These are phyloP conservation scores for Chloropsis hardwickii DNA, from an alignment of 2,113 vertebrate genomes.

Conservation along the genomic window DNA sequence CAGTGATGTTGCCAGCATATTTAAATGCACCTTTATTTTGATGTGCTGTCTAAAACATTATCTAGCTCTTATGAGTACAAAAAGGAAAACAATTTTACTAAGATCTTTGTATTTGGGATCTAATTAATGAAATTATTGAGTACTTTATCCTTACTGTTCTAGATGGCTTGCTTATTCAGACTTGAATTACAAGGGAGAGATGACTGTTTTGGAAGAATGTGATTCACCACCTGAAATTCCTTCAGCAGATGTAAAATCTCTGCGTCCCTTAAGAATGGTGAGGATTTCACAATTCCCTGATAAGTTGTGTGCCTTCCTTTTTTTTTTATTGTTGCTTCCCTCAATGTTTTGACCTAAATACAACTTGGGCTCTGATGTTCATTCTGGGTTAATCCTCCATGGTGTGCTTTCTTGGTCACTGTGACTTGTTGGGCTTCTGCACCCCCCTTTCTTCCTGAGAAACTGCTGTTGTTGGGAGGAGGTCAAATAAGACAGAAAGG, in stretches of 20 bases:
- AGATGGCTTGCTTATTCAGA: conserved; percentile 86
- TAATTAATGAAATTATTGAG: neutral
- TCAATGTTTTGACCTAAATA: neutral
- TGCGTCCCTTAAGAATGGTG: conserved; percentile 83
- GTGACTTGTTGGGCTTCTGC: neutral
- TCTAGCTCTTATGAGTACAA: neutral
- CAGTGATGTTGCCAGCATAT: neutral
- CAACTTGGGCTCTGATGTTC: neutral
- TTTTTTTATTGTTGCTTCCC: neutral
- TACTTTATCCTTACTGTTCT: conserved; percentile 23
- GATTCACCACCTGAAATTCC: conserved; percentile 63
- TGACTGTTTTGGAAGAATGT: conserved; percentile 75
- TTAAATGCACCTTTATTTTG: neutral
- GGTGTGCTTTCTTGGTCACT: rapidly evolving
- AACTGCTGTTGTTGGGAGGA: neutral
- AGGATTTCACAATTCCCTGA: conserved; percentile 4
- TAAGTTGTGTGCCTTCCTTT: neutral
- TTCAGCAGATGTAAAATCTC: conserved; percentile 74
- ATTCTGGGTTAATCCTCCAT: neutral
- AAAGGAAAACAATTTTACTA: neutral
- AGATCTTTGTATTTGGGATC: neutral
- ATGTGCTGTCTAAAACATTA: neutral
- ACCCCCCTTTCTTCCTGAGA: neutral
- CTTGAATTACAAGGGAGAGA: conserved; percentile 78
- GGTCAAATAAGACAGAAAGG: neutral